Evolutionary conservation across 2,113 vertebrate species (phyloP).

Genomic region (human (Homo sapiens)): GRCh38 chr2:202125001-202125500

Average conservation of each 20-base stretch:
- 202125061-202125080: too few species aligned
- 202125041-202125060: too few species aligned
- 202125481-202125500: not conserved
- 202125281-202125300: not conserved
- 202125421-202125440: not conserved
- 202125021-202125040: too few species aligned
- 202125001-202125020: too few species aligned
- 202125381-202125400: not conserved
- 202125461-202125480: not conserved
- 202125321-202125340: not conserved
- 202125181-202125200: not conserved
- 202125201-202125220: slow-evolving; percentile 27
- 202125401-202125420: not conserved
- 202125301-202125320: not conserved
- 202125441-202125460: not conserved
- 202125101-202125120: not conserved
- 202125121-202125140: not conserved
- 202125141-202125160: not conserved
- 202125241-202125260: not conserved
- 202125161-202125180: not conserved
- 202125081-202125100: not conserved
- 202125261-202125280: not conserved
- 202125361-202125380: not conserved
- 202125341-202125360: not conserved
- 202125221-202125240: not conserved